phyloP scores from a whole-genome alignment of 2,113 vertebrate genomes.

The Poecilia latipinna region DNA sequence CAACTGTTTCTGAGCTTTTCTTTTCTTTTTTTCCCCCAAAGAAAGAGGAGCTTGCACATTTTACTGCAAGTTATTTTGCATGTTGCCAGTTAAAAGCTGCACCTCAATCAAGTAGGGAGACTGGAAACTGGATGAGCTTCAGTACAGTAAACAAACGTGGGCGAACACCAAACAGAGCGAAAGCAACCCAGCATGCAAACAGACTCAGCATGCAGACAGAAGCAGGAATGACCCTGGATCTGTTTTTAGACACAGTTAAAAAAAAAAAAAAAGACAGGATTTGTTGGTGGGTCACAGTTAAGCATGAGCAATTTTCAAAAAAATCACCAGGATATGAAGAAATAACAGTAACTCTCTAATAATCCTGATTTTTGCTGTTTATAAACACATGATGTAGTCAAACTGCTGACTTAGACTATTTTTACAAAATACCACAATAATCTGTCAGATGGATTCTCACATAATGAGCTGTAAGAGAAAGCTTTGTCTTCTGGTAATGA shows the following conservation, averaged over 20 bases:
- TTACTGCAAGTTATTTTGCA: constrained; percentile 12
- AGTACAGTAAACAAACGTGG: constrained; percentile 43
- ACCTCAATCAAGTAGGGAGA: constrained; percentile 20
- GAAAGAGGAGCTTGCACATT: background rate
- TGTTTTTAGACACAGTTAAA: constrained; percentile 34
- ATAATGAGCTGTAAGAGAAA: background rate
- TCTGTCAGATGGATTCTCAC: background rate
- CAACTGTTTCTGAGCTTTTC: background rate
- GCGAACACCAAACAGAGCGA: constrained; percentile 13
- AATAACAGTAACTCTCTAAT: background rate
- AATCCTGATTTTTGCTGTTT: background rate
- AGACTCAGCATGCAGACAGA: constrained; percentile 62
- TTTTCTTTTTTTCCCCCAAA: background rate
- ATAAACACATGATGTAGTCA: background rate
- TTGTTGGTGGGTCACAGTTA: constrained; percentile 1
- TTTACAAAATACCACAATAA: constrained; percentile 17
- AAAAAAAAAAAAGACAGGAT: background rate
- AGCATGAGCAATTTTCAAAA: background rate
- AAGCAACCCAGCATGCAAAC: constrained; percentile 62
- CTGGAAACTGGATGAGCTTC: constrained; percentile 39
- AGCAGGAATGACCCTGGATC: constrained; percentile 35
- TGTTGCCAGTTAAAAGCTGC: constrained; percentile 25
- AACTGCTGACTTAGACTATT: background rate
- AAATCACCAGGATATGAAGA: background rate
- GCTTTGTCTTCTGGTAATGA: background rate